Evolutionary conservation across 2,113 vertebrate genomes (phyloP), one percentile per base, ranked within the genome.

Genomic region (Uropsilus gracilis): DNA sequence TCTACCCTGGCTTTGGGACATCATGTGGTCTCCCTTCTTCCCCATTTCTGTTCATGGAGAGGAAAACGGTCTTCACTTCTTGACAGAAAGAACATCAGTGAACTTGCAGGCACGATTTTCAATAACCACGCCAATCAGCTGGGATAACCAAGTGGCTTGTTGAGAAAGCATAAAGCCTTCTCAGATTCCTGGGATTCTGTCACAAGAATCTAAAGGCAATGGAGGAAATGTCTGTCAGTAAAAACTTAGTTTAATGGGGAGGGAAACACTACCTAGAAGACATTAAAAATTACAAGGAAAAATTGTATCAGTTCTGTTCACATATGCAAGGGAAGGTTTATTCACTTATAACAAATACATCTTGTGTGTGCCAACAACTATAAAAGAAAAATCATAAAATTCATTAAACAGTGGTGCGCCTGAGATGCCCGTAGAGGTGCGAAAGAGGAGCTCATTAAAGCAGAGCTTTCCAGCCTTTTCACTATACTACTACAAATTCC

Each of bases 231-330:
- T 46, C 34, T 59, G 68, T 32, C 20, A 32, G 2, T 42, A 59
- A 77, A 73, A 91, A 57, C 42, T 7, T 50, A 81, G 24, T 55
- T 73, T 73, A 69, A 69, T 59, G 28, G 26, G 46, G 18, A 63
- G 53, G 55, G 30, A 75, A 30, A 3, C 16, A 55, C 42, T 85
- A 37, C 9, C 50, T 57, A 94, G 42, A 94, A 81, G 61, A 66
- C 69, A n/a, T 22, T 88, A 90, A 26, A 83, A 90, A 88, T 57
- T 32, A 89, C 28, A 55, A 92, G 66, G 71, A 84, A 72, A 61
- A 95, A 69, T 72, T 22, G 53, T 37, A 66, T 32, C 53, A 81
- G 46, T 72, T 75, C 48, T 76, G 4, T 71, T 89, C 76, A 20
- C 39, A 61, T 39, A 50, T 64, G 20, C 28, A 73, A 66, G 22